phyloP scores from a whole-genome alignment of 2,888 invertebrate species.

The Cryptocephalus moraei region DNA sequence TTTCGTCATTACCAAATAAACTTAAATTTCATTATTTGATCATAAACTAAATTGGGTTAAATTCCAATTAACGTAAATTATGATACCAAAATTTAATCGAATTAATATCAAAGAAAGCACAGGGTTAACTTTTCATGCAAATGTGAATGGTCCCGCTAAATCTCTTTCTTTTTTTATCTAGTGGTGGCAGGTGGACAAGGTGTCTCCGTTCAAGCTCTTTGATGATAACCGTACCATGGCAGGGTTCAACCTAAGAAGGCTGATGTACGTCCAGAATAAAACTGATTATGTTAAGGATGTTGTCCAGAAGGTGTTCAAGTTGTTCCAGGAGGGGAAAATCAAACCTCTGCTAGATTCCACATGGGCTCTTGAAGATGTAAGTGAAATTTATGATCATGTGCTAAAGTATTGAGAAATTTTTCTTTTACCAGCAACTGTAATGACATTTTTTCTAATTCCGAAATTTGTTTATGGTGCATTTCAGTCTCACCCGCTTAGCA shows the following conservation, averaged over 20 bases:
- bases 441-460: no score
- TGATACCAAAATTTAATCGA: no score
- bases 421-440: no score
- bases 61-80: background rate
- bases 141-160: background rate
- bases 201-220: constrained; percentile 78
- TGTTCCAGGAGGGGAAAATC: constrained; percentile 71
- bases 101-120: background rate
- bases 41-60: background rate
- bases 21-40: background rate
- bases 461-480: no score
- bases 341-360: constrained; percentile 75
- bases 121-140: background rate
- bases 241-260: constrained; percentile 73
- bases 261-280: constrained; percentile 69
- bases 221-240: constrained; percentile 80
- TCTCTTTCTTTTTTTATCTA: constrained; percentile 34
- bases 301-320: constrained; percentile 60
- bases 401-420: no score
- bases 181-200: constrained; percentile 93
- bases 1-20: no score
- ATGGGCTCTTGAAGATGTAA: constrained; percentile 80
- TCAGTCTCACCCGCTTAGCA: no score
- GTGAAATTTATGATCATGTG: constrained; percentile 25
- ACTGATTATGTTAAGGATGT: constrained; percentile 60